phyloP scores from a whole-genome alignment of 1,140 invertebrate species.

The Ruditapes philippinarum region DNA sequence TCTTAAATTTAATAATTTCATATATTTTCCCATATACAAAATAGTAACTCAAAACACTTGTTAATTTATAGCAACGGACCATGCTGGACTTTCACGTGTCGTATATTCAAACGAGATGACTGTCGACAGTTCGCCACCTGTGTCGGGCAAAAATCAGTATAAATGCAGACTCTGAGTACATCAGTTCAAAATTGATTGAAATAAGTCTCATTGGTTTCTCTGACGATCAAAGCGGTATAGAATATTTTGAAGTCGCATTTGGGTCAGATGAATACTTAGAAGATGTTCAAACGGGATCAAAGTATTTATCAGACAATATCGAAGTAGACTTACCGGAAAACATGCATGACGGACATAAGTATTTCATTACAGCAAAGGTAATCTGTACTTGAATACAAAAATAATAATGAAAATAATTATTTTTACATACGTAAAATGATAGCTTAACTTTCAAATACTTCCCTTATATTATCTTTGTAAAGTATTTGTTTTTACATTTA shows the following conservation, averaged over 20 bases:
- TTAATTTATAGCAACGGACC: slow-evolving; percentile 58
- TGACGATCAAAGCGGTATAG: slow-evolving; percentile 31
- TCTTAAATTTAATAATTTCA: not conserved
- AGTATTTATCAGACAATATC: not conserved
- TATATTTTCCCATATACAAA: not conserved
- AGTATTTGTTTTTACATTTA: too few species aligned
- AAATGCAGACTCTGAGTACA: not conserved
- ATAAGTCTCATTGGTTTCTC: not conserved
- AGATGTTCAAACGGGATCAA: not conserved
- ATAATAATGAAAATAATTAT: too few species aligned
- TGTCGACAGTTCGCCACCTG: slow-evolving; percentile 55
- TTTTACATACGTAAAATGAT: too few species aligned
- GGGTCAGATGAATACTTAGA: not conserved
- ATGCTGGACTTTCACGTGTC: slow-evolving; percentile 48
- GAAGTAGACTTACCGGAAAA: not conserved
- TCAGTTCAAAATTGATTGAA: not conserved
- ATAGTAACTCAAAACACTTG: not conserved
- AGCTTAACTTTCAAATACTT: too few species aligned
- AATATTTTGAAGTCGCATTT: not conserved
- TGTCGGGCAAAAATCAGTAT: slow-evolving; percentile 28
- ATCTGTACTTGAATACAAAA: too few species aligned
- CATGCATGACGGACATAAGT: not conserved
- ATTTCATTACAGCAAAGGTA: slow-evolving; percentile 34
- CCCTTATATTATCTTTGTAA: too few species aligned
- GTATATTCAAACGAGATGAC: slow-evolving; percentile 35